These are phyloP conservation scores for Lates japonicus DNA, from an alignment of 2,797 vertebrate genomes.

Conservation along the genomic window DNA sequence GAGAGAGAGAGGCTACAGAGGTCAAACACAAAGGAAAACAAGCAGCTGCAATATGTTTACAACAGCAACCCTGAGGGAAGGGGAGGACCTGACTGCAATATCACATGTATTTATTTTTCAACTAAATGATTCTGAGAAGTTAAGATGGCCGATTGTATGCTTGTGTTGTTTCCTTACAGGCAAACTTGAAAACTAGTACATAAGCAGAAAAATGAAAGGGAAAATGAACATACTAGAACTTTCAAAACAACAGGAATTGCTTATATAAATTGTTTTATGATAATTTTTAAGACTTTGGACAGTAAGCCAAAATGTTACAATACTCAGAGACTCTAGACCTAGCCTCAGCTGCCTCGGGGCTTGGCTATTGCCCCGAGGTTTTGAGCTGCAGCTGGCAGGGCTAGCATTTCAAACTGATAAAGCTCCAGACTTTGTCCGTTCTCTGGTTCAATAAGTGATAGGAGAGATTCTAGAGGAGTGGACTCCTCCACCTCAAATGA, in stretches of 20 bases:
- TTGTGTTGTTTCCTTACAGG: conserved; percentile 5
- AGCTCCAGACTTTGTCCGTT: conserved; percentile 39
- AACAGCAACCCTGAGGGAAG: conserved; percentile 63
- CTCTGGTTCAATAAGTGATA: conserved; percentile 46
- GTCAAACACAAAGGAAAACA: conserved; percentile 73
- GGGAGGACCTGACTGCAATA: conserved; percentile 54
- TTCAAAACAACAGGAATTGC: background rate
- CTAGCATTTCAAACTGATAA: conserved; percentile 61
- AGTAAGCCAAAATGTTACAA: conserved; percentile 35
- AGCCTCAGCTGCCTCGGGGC: conserved; percentile 27
- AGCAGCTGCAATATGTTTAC: conserved; percentile 78
- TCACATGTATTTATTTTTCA: conserved; percentile 64
- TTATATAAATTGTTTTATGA: conserved; percentile 6
- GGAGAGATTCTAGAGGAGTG: conserved; percentile 39
- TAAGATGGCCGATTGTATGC: conserved; percentile 15
- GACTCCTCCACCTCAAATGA: conserved; percentile 47
- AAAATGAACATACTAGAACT: background rate
- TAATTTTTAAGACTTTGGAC: conserved; percentile 27
- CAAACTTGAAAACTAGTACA: conserved; percentile 11
- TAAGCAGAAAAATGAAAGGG: conserved; percentile 10
- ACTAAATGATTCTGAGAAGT: conserved; percentile 58
- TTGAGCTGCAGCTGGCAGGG: conserved; percentile 48
- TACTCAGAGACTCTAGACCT: conserved; percentile 10
- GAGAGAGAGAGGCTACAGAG: conserved; percentile 41
- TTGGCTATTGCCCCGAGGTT: conserved; percentile 29